Evolutionary conservation across 1,140 invertebrate species (phyloP).

Genomic region (Heliconius hermathena): DNA sequence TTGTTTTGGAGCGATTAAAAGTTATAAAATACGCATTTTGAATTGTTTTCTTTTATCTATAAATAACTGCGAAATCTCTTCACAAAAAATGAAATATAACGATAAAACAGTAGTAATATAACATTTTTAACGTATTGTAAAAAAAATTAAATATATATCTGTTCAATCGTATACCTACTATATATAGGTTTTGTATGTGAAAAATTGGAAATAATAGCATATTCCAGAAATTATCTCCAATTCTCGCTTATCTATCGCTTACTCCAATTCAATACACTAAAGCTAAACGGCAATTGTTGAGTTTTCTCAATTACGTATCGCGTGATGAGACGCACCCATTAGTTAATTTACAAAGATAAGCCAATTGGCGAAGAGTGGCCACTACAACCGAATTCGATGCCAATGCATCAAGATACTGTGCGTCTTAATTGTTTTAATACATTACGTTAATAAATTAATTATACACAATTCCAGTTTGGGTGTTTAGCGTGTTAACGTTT

Average conservation of each 20-base stretch:
- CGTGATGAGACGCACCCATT: slow-evolving; percentile 68
- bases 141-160: no score
- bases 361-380: slow-evolving; percentile 65
- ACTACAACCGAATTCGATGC: slow-evolving; percentile 64
- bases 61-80: no score
- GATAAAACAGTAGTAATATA: no score
- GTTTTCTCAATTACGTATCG: slow-evolving; percentile 62
- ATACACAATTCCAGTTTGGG: slow-evolving; percentile 75
- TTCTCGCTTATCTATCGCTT: background rate
- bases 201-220: no score
- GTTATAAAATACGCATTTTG: no score
- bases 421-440: slow-evolving; percentile 79
- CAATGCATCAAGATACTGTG: slow-evolving; percentile 76
- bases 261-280: slow-evolving; percentile 13
- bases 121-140: no score
- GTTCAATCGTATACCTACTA: no score
- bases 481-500: slow-evolving; percentile 58
- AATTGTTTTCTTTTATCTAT: no score
- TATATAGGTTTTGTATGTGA: no score
- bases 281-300: slow-evolving; percentile 24
- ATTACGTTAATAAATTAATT: slow-evolving; percentile 80
- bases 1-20: no score
- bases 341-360: slow-evolving; percentile 77
- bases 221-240: no score
- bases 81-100: no score